Evolutionary conservation across 2,113 vertebrate genomes (phyloP), one percentile per base, ranked within the genome.

Genomic region (Copsychus sechellarum): DNA sequence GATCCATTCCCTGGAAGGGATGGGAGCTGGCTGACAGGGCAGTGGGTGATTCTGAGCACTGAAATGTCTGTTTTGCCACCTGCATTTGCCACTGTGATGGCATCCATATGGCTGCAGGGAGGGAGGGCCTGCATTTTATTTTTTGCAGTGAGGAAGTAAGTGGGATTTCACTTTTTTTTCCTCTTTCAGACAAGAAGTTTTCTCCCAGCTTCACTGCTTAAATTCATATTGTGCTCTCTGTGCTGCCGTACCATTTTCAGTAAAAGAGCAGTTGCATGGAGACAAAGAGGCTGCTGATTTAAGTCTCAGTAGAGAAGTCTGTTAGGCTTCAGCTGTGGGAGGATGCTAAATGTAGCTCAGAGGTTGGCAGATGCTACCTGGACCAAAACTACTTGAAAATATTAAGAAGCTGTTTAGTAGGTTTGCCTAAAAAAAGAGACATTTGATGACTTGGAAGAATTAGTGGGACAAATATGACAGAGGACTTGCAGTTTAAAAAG

Each of bases 211-310:
- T 77, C 20, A 6, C 53, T 81, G 73, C 51, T 66, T 72, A 88
- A 88, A 93, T 86, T 92, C n/a, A 4, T 60, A 11, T 86, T 94
- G 77, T 95, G 93, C 86, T 97, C 92, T 91, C 87, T 96, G 88
- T 89, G 86, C 90, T 95, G 87, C 91, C 74, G 15, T 92, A 78
- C 96, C 93, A 36, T 88, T 88, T 96, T 88, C 71, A 69, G 84
- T 72, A 93, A 94, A 89, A 87, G 88, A 96, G 95, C 95, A 96
- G 94, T 97, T 95, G 88, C 94, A 81, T 94, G 88, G 94, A 96
- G 77, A 93, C 94, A 95, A 96, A 95, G 93, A 95, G 93, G 82
- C 77, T 94, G 88, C 82, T 90, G 77, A 90, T 86, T 93, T 80
- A 92, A 91, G 85, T 92, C 92, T 93, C 36, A 58, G 86, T 93